Conservation (phyloP, 1,140 invertebrate genomes). For the Drosophila nikananu region DNA sequence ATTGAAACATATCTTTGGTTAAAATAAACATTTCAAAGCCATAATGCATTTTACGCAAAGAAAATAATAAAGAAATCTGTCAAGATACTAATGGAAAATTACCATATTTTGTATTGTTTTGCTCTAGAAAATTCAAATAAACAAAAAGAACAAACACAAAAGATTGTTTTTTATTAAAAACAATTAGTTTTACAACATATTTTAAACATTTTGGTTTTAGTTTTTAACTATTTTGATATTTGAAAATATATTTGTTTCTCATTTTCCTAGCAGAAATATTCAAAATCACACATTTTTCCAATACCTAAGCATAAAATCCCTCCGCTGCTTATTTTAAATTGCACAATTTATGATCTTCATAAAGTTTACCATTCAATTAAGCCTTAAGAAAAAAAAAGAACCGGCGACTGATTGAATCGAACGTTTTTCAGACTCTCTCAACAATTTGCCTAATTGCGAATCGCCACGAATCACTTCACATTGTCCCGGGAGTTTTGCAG, state of each 20-base stretch:
- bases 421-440: conserved; percentile 25
- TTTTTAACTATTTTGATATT: neutral
- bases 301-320: neutral
- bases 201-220: neutral
- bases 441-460: conserved; percentile 52
- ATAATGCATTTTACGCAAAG: conserved; percentile 4
- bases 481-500: conserved; percentile 12
- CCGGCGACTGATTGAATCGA: conserved; percentile 29
- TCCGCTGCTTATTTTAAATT: neutral
- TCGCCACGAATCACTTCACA: conserved; percentile 30
- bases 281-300: too few species aligned
- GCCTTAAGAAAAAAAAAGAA: neutral
- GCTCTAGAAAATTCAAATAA: neutral
- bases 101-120: neutral
- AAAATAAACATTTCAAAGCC: conserved; percentile 1
- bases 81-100: conserved; percentile 5
- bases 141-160: neutral
- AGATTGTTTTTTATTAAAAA: neutral
- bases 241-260: neutral
- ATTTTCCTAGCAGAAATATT: too few species aligned
- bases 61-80: conserved; percentile 9
- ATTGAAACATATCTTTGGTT: conserved; percentile 1
- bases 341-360: conserved; percentile 17
- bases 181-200: neutral
- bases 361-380: conserved; percentile 34